A percentile compares a stretch with the other conserved stretches of the same genome.
phyloP scores from a whole-genome alignment of 2,888 invertebrate genomes.

The Tachystola acroxantha region DNA sequence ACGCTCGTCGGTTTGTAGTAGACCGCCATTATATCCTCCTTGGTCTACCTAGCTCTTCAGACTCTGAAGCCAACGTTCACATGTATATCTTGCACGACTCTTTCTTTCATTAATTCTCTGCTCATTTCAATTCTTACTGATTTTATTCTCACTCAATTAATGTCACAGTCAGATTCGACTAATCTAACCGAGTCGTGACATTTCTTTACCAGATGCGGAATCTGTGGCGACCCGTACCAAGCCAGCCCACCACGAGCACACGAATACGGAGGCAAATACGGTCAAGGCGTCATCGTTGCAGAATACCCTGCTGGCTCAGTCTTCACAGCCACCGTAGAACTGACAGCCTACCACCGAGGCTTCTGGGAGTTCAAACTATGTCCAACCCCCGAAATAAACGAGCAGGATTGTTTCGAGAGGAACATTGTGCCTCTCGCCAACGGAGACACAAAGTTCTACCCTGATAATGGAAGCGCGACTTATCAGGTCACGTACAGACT shows the following conservation, averaged over 20 bases:
- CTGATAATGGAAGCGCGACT: conserved; percentile 81
- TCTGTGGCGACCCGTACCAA: conserved; percentile 91
- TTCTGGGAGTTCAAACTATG: conserved; percentile 91
- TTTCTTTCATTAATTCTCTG: no score
- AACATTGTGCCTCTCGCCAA: conserved; percentile 77
- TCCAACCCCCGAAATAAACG: conserved; percentile 81
- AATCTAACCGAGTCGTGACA: no score
- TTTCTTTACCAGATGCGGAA: conserved; percentile 79
- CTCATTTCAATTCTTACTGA: no score
- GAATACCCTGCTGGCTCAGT: conserved; percentile 81
- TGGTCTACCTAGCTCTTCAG: no score
- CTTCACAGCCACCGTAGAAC: conserved; percentile 83
- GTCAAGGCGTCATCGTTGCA: conserved; percentile 85
- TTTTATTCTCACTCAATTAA: no score
- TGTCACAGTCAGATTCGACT: no score
- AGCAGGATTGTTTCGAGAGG: conserved; percentile 86
- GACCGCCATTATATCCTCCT: no score
- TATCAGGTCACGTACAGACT: conserved; percentile 83
- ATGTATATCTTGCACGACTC: no score
- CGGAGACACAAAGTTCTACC: conserved; percentile 81
- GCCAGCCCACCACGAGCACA: conserved; percentile 82
- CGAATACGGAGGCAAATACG: conserved; percentile 89
- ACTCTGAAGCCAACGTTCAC: no score
- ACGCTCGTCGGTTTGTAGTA: no score
- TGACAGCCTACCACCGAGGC: conserved; percentile 90